Conservation (phyloP, 2,888 invertebrate genomes). For the Agonopterix heracliana region DNA sequence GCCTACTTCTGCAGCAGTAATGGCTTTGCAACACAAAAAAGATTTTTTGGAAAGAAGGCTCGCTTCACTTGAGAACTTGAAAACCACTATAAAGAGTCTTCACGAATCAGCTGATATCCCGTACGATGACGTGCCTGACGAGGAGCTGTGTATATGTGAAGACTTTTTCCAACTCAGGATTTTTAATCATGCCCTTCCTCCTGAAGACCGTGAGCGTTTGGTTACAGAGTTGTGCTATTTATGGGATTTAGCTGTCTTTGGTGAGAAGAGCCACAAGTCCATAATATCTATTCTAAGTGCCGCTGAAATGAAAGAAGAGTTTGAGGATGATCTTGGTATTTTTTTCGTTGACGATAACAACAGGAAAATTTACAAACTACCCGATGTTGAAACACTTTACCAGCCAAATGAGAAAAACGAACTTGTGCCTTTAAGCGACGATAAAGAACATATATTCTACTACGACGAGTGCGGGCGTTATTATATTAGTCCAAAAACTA, state of each 20-base stretch:
- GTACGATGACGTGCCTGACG: slow-evolving; percentile 26
- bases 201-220: slow-evolving; percentile 48
- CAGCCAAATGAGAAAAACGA: slow-evolving; percentile 55
- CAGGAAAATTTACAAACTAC: slow-evolving; percentile 57
- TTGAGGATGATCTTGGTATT: slow-evolving; percentile 54
- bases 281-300: slow-evolving; percentile 63
- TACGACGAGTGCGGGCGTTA: slow-evolving; percentile 68
- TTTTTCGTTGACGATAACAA: slow-evolving; percentile 55
- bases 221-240: slow-evolving; percentile 56
- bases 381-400: slow-evolving; percentile 42
- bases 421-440: slow-evolving; percentile 55
- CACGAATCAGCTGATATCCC: slow-evolving; percentile 27
- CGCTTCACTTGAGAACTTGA: slow-evolving; percentile 45
- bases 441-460: slow-evolving; percentile 48
- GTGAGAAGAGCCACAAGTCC: slow-evolving; percentile 42
- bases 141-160: slow-evolving; percentile 46
- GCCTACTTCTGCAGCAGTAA: slow-evolving; percentile 44
- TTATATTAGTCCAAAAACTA: slow-evolving; percentile 44
- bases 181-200: slow-evolving; percentile 55
- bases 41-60: slow-evolving; percentile 48
- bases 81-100: slow-evolving; percentile 41
- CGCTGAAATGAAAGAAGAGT: slow-evolving; percentile 53
- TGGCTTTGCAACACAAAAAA: slow-evolving; percentile 50
- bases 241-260: slow-evolving; percentile 58
- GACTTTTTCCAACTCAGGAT: slow-evolving; percentile 59